These are phyloP conservation scores for Malurus alboscapulatus DNA, from an alignment of 2,113 vertebrate genomes.

Conservation along the genomic window DNA sequence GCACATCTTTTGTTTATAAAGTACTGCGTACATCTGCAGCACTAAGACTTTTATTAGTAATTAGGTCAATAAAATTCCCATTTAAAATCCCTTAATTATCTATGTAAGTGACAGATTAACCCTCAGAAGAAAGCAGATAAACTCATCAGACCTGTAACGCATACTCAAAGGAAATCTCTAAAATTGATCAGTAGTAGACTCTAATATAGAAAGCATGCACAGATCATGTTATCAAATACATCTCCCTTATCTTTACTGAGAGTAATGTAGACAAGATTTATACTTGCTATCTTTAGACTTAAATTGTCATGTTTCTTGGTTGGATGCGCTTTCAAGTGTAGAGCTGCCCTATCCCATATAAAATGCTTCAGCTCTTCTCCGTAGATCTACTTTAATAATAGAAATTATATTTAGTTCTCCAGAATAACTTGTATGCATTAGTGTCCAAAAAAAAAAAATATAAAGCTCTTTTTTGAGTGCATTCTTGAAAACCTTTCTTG, in stretches of 20 bases:
- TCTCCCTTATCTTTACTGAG: background rate
- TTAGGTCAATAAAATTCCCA: conserved; percentile 17
- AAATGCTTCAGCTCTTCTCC: background rate
- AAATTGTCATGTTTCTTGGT: background rate
- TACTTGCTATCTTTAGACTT: background rate
- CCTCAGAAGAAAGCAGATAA: background rate
- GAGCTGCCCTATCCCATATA: background rate
- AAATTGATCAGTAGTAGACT: background rate
- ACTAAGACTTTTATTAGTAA: conserved; percentile 17
- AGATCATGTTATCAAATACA: background rate
- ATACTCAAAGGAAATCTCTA: background rate
- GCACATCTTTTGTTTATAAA: background rate
- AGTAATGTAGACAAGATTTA: background rate
- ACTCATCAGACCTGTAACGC: background rate
- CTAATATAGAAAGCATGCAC: background rate
- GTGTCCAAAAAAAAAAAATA: background rate
- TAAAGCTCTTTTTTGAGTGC: background rate
- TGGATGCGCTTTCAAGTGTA: background rate
- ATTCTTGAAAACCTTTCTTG: background rate
- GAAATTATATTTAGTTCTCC: background rate
- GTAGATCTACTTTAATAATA: background rate
- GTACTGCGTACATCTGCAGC: background rate
- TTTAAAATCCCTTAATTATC: conserved; percentile 2
- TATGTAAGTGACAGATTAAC: background rate
- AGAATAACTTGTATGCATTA: background rate